These are phyloP conservation scores for Luperina testacea DNA, from an alignment of 2,888 invertebrate species.

Conservation along the genomic window DNA sequence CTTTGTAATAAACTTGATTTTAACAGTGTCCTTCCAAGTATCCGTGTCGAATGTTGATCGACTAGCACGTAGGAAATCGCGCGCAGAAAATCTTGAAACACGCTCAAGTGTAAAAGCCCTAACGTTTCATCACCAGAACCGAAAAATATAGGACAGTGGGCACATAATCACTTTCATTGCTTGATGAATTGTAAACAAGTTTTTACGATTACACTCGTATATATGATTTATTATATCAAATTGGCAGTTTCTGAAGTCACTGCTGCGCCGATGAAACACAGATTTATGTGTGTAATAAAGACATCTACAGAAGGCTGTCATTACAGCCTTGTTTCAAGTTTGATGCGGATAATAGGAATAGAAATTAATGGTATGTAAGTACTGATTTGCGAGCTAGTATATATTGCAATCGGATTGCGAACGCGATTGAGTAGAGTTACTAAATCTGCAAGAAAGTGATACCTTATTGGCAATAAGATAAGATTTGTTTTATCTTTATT, in stretches of 20 bases:
- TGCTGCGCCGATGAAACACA: slow-evolving; percentile 47
- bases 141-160: slow-evolving; percentile 77
- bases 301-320: slow-evolving; percentile 64
- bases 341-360: slow-evolving; percentile 53
- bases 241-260: slow-evolving; percentile 69
- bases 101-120: slow-evolving; percentile 42
- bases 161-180: slow-evolving; percentile 74
- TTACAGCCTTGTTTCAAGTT: slow-evolving; percentile 61
- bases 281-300: slow-evolving; percentile 67
- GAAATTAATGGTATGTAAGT: slow-evolving; percentile 57
- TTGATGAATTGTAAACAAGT: slow-evolving; percentile 78
- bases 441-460: slow-evolving; percentile 57
- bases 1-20: too few relatives aligned
- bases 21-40: too few relatives aligned
- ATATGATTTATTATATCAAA: slow-evolving; percentile 78
- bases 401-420: slow-evolving; percentile 57
- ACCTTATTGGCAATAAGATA: slow-evolving; percentile 34
- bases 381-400: slow-evolving; percentile 54
- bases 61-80: slow-evolving; percentile 13
- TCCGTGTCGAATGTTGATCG: neutral
- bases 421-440: slow-evolving; percentile 32
- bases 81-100: neutral
- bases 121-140: slow-evolving; percentile 66
- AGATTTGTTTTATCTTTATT: slow-evolving; percentile 39
- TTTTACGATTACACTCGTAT: slow-evolving; percentile 68